Percentiles rank a stretch among this genome's conserved stretches.
phyloP scores from a whole-genome alignment of 2,888 invertebrate genomes.

The Eutolmus rufibarbis region DNA sequence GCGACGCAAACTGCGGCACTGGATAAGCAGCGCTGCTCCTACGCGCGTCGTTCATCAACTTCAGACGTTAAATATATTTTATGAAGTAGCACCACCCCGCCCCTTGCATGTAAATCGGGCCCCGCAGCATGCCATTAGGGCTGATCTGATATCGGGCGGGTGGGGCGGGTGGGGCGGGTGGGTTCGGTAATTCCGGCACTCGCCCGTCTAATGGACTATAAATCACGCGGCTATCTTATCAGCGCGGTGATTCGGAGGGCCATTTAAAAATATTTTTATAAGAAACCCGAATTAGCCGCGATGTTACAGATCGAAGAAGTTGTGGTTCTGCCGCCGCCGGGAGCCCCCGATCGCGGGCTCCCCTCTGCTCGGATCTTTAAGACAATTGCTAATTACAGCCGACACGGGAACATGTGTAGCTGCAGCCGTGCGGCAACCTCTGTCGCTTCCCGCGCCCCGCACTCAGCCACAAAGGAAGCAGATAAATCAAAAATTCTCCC shows the following conservation, averaged over 20 bases:
- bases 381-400: constrained; percentile 29
- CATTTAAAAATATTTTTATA: constrained; percentile 8
- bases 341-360: background rate
- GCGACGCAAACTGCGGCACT: background rate
- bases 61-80: background rate
- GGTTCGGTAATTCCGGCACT: background rate
- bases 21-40: background rate
- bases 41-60: constrained; percentile 1
- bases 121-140: background rate
- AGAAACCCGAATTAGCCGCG: background rate
- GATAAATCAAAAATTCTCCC: constrained; percentile 39
- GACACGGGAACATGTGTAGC: background rate
- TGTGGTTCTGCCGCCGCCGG: no score
- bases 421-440: background rate
- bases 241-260: background rate
- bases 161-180: background rate
- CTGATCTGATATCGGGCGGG: background rate
- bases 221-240: constrained; percentile 21
- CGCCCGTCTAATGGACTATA: background rate
- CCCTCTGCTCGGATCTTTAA: background rate
- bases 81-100: background rate
- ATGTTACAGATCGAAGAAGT: background rate
- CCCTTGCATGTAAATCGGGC: constrained; percentile 5
- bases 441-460: background rate
- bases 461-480: constrained; percentile 17